These are phyloP conservation scores for Cyrtodaria siliqua DNA, from an alignment of 2,888 invertebrate species.

Conservation along the genomic window DNA sequence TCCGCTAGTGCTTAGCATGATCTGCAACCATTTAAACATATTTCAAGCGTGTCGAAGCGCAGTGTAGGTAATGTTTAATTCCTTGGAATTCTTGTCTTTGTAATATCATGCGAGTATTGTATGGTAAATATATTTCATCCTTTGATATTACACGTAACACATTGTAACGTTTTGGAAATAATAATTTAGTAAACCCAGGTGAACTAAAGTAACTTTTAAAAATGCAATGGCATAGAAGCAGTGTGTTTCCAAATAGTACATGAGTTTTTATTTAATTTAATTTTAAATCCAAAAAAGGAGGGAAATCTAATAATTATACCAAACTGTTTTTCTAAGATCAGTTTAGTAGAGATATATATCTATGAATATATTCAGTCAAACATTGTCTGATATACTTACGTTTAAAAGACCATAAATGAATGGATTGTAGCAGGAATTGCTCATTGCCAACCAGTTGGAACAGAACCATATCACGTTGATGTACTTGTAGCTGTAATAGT, in stretches of 20 bases:
- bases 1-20: no score
- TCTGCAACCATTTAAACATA: no score
- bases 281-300: not conserved
- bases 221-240: no score
- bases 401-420: conserved; percentile 96
- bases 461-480: conserved; percentile 95
- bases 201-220: no score
- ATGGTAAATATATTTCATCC: no score
- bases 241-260: not conserved
- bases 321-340: not conserved
- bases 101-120: no score
- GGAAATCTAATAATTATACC: not conserved
- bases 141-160: no score
- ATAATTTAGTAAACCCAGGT: no score
- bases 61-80: no score
- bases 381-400: conserved; percentile 88
- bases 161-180: no score
- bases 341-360: not conserved
- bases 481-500: conserved; percentile 84
- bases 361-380: not conserved
- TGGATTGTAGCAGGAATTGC: conserved; percentile 95
- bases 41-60: no score
- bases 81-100: no score
- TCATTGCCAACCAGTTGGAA: conserved; percentile 93
- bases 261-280: not conserved